phyloP scores from a whole-genome alignment of 2,888 invertebrate species.

The Lepidonotus clava region DNA sequence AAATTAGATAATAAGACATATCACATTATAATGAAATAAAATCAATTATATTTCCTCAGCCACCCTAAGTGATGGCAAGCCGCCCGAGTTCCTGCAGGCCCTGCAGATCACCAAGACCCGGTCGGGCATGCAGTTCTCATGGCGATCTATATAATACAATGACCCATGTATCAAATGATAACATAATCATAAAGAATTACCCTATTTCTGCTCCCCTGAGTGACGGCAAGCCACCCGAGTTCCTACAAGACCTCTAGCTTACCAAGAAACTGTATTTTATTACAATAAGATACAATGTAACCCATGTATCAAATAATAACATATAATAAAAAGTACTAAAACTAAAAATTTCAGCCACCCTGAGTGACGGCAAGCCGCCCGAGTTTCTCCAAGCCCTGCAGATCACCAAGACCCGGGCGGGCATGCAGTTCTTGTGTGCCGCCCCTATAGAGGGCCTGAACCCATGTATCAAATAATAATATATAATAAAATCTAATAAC shows the following conservation, averaged over 20 bases:
- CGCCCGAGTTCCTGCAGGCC: constrained; percentile 93
- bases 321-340: too few species aligned
- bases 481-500: too few species aligned
- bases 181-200: too few species aligned
- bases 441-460: constrained; percentile 78
- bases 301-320: too few species aligned
- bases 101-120: constrained; percentile 97
- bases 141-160: too few species aligned
- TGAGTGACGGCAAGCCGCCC: constrained; percentile 91
- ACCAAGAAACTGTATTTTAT: too few species aligned
- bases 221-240: constrained; percentile 92
- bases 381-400: constrained; percentile 94
- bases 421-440: constrained; percentile 84
- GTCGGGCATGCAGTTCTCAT: constrained; percentile 87
- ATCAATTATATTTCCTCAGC: constrained; percentile 82
- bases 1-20: too few species aligned
- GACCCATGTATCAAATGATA: too few species aligned
- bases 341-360: constrained; percentile 88
- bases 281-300: too few species aligned
- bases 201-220: constrained; percentile 89
- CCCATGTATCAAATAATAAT: too few species aligned
- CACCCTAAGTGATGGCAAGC: constrained; percentile 89
- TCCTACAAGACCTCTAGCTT: constrained; percentile 93
- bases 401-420: constrained; percentile 96
- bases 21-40: too few species aligned